Evolutionary conservation across 1,140 invertebrate species (phyloP).

Genomic region (Rhagoletis pomonella): DNA sequence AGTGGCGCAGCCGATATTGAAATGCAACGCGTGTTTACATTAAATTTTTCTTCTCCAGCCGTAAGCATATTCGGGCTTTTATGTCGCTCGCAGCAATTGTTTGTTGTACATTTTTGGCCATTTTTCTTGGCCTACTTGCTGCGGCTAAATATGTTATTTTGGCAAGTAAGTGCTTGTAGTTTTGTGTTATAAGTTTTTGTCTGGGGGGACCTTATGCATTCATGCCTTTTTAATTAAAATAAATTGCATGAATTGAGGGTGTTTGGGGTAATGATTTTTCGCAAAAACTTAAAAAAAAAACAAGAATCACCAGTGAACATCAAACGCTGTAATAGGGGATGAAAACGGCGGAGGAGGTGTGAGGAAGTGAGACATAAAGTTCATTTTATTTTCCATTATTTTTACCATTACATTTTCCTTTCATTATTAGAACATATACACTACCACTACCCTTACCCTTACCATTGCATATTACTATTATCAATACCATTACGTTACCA

Average conservation of each 20-base stretch:
- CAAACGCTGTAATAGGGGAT: background rate
- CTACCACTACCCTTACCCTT: background rate
- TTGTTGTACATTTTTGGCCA: conserved; percentile 49
- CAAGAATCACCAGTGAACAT: background rate
- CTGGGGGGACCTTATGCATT: background rate
- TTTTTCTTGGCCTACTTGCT: conserved; percentile 47
- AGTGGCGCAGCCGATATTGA: conserved; percentile 9
- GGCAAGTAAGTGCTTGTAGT: conserved; percentile 12
- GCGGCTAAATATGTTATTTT: conserved; percentile 21
- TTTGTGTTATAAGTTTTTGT: background rate
- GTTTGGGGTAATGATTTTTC: background rate
- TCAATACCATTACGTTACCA: background rate
- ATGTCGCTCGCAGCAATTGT: conserved; percentile 17
- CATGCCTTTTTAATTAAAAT: conserved; percentile 40
- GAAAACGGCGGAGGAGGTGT: background rate
- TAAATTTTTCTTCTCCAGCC: conserved; percentile 51
- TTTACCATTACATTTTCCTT: background rate
- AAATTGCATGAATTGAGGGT: background rate
- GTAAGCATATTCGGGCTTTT: background rate
- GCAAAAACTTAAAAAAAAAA: background rate
- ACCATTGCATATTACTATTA: background rate
- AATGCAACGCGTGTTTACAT: conserved; percentile 44
- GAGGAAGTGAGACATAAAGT: background rate
- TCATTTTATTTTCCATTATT: background rate
- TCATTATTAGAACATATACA: background rate